Conservation (phyloP, 2,113 vertebrate genomes). For the Serinus canaria region DNA sequence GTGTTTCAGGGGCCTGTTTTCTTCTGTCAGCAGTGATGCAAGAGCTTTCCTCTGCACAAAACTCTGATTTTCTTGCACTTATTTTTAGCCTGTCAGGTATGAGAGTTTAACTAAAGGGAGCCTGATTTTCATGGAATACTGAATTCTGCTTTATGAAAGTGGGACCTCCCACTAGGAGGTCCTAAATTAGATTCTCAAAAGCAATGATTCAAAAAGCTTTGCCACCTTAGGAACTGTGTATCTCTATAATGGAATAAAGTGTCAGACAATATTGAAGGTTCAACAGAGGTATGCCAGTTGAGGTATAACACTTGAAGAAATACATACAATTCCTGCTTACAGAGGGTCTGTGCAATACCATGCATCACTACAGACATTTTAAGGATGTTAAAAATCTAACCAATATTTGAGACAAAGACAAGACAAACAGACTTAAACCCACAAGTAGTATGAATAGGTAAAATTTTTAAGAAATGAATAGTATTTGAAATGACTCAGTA, state of each 20-base stretch:
- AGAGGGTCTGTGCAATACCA: not conserved
- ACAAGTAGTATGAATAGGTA: not conserved
- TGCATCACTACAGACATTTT: not conserved
- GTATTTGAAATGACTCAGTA: constrained; percentile 7
- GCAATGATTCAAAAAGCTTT: not conserved
- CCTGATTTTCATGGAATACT: not conserved
- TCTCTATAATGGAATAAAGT: not conserved
- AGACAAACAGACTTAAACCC: not conserved
- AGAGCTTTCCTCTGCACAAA: not conserved
- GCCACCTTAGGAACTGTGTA: not conserved
- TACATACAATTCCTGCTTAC: not conserved
- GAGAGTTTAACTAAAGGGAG: not conserved
- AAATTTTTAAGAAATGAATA: not conserved
- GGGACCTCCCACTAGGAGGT: not conserved
- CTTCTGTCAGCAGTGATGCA: not conserved
- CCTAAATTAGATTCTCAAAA: not conserved
- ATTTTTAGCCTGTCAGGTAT: not conserved
- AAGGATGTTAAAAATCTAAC: not conserved
- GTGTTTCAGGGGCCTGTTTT: not conserved
- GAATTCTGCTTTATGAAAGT: not conserved
- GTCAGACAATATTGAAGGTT: not conserved
- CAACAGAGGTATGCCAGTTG: not conserved
- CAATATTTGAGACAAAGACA: not conserved
- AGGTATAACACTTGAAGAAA: not conserved
- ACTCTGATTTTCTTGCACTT: not conserved